Conservation (phyloP, 2,113 vertebrate genomes). For the Oncorhynchus kisutch region DNA sequence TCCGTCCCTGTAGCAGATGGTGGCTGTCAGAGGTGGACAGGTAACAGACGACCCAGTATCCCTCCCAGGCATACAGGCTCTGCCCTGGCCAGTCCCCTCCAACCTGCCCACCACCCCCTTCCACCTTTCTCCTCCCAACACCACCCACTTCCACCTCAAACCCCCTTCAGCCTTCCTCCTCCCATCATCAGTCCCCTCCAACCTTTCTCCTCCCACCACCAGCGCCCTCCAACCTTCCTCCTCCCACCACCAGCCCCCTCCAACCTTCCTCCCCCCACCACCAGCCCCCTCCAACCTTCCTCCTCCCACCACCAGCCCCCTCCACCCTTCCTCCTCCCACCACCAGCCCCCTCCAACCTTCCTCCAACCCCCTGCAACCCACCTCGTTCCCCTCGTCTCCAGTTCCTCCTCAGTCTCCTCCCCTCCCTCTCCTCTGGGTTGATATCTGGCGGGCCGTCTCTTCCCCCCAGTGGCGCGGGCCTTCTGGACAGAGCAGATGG, state of each 20-base stretch:
- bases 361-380: background rate
- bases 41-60: constrained; percentile 70
- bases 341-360: constrained; percentile 22
- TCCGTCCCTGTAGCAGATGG: constrained; percentile 68
- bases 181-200: constrained; percentile 8
- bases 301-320: constrained; percentile 16
- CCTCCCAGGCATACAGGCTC: constrained; percentile 46
- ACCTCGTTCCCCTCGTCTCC: constrained; percentile 32
- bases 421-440: constrained; percentile 44
- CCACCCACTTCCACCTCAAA: background rate
- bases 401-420: constrained; percentile 6
- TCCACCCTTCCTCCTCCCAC: constrained; percentile 24
- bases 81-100: constrained; percentile 38
- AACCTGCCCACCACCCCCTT: background rate
- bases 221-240: background rate
- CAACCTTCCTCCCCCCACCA: background rate
- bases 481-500: constrained; percentile 80
- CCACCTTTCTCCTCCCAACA: background rate
- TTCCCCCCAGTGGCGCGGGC: constrained; percentile 62
- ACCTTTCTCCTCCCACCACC: background rate
- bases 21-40: constrained; percentile 72
- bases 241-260: constrained; percentile 8
- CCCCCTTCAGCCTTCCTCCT: background rate
- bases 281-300: background rate
- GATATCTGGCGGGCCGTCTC: constrained; percentile 37